These are phyloP conservation scores for Platysteira castanea DNA, from an alignment of 2,113 vertebrate genomes.

Conservation along the genomic window DNA sequence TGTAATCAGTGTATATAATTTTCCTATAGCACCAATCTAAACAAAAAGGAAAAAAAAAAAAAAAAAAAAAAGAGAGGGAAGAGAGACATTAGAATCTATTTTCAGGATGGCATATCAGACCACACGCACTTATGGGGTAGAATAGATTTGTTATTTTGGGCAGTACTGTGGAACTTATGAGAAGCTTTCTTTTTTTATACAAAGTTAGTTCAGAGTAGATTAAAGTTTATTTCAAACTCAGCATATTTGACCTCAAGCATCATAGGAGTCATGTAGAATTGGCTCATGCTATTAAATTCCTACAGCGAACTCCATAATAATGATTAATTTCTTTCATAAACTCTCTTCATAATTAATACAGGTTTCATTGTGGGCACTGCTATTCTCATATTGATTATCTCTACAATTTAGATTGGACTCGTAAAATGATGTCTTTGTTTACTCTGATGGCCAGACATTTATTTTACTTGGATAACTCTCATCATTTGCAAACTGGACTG, in stretches of 20 bases:
- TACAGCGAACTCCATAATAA: constrained; percentile 63
- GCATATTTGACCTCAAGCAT: constrained; percentile 64
- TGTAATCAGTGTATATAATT: neutral
- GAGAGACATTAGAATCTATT: constrained; percentile 20
- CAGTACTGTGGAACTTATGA: constrained; percentile 54
- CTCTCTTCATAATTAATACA: constrained; percentile 72
- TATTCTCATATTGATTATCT: constrained; percentile 72
- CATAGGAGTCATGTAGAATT: constrained; percentile 57
- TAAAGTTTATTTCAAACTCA: constrained; percentile 70
- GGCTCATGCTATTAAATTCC: constrained; percentile 65
- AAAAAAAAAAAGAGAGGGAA: neutral
- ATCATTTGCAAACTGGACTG: constrained; percentile 36
- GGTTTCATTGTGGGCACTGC: constrained; percentile 69
- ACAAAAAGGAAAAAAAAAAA: neutral
- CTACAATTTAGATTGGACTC: constrained; percentile 62
- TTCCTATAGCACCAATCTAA: neutral
- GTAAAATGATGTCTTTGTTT: constrained; percentile 69
- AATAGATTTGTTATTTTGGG: constrained; percentile 64
- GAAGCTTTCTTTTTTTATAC: constrained; percentile 66
- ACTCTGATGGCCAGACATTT: constrained; percentile 59
- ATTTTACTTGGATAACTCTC: constrained; percentile 61
- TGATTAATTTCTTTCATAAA: constrained; percentile 73
- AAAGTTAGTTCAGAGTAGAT: constrained; percentile 55
- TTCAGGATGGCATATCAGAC: constrained; percentile 52
- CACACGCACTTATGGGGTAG: constrained; percentile 26